A percentile compares a stretch with the other conserved stretches of the same genome.
Evolutionary conservation across 1,140 invertebrate genomes (phyloP).

Genomic region (Anoplophora glabripennis): DNA sequence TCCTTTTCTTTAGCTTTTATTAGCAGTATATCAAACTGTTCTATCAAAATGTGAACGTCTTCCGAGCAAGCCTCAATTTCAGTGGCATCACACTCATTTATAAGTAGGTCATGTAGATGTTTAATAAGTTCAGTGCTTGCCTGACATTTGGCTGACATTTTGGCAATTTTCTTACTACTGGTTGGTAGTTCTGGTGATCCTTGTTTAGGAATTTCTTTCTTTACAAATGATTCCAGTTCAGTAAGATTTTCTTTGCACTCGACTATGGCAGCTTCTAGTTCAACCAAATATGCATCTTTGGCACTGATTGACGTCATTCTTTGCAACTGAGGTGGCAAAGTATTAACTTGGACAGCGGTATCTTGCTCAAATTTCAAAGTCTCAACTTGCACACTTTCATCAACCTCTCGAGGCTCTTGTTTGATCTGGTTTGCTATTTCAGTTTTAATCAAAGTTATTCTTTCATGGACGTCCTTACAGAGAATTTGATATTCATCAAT

Average conservation of each 20-base stretch:
- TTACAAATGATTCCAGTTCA: conserved; percentile 55
- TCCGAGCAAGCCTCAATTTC: conserved; percentile 63
- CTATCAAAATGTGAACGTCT: conserved; percentile 63
- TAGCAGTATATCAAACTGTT: conserved; percentile 68
- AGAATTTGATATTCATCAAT: conserved; percentile 67
- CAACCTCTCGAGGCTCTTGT: conserved; percentile 48
- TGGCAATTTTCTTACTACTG: conserved; percentile 58
- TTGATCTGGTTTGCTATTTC: conserved; percentile 49
- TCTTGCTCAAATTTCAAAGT: conserved; percentile 74
- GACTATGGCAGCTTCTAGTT: conserved; percentile 64
- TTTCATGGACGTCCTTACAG: conserved; percentile 60
- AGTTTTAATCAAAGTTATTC: conserved; percentile 53
- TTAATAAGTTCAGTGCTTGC: conserved; percentile 73
- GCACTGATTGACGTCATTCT: conserved; percentile 66
- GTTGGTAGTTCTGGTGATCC: conserved; percentile 54
- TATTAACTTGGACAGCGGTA: conserved; percentile 74
- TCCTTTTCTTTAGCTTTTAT: conserved; percentile 70
- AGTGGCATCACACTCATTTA: conserved; percentile 69
- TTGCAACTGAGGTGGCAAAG: conserved; percentile 56
- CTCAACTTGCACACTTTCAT: conserved; percentile 66
- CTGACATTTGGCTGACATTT: conserved; percentile 66
- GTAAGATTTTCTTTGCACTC: conserved; percentile 60
- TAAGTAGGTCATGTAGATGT: conserved; percentile 70
- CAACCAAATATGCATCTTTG: conserved; percentile 74
- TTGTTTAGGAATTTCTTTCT: conserved; percentile 53